phyloP scores from a whole-genome alignment of 2,888 invertebrate genomes.

The Cheilosia urbana region DNA sequence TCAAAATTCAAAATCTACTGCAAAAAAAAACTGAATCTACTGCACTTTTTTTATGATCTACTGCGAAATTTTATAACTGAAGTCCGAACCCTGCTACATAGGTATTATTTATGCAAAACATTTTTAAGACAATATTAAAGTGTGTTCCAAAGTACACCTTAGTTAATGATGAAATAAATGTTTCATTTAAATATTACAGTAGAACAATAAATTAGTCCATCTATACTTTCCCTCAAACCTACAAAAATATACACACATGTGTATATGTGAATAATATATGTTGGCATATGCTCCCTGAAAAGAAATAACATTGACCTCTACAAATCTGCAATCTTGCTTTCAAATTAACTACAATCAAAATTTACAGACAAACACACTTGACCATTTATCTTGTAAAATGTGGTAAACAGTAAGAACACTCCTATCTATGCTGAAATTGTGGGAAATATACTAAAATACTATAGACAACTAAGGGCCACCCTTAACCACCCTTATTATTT shows the following conservation, averaged over 20 bases:
- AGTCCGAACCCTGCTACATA: too few species aligned
- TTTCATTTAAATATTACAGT: too few species aligned
- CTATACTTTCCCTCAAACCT: not conserved
- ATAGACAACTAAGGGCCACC: slow-evolving; percentile 57
- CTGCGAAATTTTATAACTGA: too few species aligned
- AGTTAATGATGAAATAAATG: too few species aligned
- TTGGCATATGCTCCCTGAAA: not conserved
- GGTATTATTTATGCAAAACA: too few species aligned
- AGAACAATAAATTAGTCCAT: too few species aligned
- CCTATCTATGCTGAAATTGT: slow-evolving; percentile 62
- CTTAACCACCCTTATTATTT: slow-evolving; percentile 69
- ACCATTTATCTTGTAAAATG: slow-evolving; percentile 60
- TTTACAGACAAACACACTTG: slow-evolving; percentile 62
- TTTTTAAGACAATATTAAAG: too few species aligned
- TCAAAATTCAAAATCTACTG: too few species aligned
- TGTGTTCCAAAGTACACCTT: too few species aligned
- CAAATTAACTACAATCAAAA: slow-evolving; percentile 67
- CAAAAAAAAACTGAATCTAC: too few species aligned
- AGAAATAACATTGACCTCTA: slow-evolving; percentile 57
- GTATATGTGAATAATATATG: not conserved
- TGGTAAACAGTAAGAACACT: slow-evolving; percentile 61
- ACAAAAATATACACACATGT: not conserved
- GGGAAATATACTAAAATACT: slow-evolving; percentile 61
- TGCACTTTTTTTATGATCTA: too few species aligned
- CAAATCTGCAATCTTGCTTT: slow-evolving; percentile 45